These are phyloP conservation scores for Drosophila hawaiiensis DNA, from an alignment of 2,888 invertebrate species.

Conservation along the genomic window DNA sequence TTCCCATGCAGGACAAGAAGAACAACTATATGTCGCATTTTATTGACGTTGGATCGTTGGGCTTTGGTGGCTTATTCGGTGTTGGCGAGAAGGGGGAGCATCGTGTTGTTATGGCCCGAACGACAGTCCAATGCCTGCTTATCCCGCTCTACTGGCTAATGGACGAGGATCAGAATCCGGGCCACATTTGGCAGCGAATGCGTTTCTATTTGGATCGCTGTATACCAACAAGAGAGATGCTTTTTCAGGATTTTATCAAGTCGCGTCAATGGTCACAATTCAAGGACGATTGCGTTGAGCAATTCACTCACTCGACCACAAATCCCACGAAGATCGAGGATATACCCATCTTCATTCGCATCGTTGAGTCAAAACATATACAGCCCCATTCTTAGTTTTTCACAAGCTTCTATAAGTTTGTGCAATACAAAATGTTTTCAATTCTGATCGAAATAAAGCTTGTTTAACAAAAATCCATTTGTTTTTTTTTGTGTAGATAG, in stretches of 20 bases:
- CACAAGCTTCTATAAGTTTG: background rate
- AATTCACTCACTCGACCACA: constrained; percentile 40
- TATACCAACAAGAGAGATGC: constrained; percentile 80
- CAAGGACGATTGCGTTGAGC: constrained; percentile 70
- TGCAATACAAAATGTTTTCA: background rate
- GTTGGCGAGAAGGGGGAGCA: constrained; percentile 90
- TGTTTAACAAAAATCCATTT: background rate
- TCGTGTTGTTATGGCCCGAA: constrained; percentile 89
- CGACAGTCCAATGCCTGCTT: constrained; percentile 88
- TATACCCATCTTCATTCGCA: constrained; percentile 83
- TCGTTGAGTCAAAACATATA: constrained; percentile 69
- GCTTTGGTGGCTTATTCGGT: constrained; percentile 86
- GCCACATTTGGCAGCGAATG: constrained; percentile 84
- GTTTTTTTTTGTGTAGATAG: background rate
- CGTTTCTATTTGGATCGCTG: constrained; percentile 81
- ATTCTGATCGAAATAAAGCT: background rate
- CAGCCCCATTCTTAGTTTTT: background rate
- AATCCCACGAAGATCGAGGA: constrained; percentile 82
- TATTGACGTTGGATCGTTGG: constrained; percentile 83
- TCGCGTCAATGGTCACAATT: constrained; percentile 83
- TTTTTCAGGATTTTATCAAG: constrained; percentile 80
- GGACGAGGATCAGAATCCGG: constrained; percentile 86
- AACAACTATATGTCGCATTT: constrained; percentile 73
- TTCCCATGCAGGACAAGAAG: background rate
- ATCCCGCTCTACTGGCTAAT: constrained; percentile 90